Evolutionary conservation across 2,797 vertebrate species (phyloP), one percentile per base, ranked within the genome.

Genomic region (Gouania willdenowi): DNA sequence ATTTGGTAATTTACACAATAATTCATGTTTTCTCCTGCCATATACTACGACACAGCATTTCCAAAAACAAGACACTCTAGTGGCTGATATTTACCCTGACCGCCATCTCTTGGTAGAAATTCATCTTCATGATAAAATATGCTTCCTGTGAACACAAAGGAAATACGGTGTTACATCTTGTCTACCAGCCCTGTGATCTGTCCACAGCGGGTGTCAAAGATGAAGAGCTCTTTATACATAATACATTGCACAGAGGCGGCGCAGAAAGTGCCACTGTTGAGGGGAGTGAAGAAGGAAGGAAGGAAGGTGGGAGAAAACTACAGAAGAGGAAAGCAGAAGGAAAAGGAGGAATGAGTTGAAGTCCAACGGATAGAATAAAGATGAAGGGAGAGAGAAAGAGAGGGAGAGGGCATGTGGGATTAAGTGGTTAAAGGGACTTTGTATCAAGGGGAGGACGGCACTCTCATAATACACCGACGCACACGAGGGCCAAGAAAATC

Each of bases 81-180:
- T 90, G n/a, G n/a, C n/a, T n/a, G 91, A 92, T 96, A 95, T 96
- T 98, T 97, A 98, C 96, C 95, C 90, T 97, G 93, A 97, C 91
- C 88, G 93, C 94, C 93, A 94, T 97, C 88, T 88, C 87, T 84
- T 94, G 86, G 91, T 97, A 97, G 92, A 94, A 91, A 93, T 97
- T 89, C 91, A 94, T 93, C 94, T 95, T 95, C 94, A 92, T 94
- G 91, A 89, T 89, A 91, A 91, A 93, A 94, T 93, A 93, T 82
- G 91, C 92, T 84, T 82, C 87, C 96, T 99, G 95, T 82, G 89
- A 92, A 93, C 85, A 88, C 86, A 88, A 87, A 93, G 79, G 72
- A 82, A 84, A 83, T 74, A 85, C 55, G 67, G 67, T 31, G 72
- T 87, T 90, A 90, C 78, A 90, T 89, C 89, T 91, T 87, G 90